Percentiles rank a stretch among this genome's conserved stretches.
Conservation (phyloP, 2,888 invertebrate species). For the Philereme vetulata region DNA sequence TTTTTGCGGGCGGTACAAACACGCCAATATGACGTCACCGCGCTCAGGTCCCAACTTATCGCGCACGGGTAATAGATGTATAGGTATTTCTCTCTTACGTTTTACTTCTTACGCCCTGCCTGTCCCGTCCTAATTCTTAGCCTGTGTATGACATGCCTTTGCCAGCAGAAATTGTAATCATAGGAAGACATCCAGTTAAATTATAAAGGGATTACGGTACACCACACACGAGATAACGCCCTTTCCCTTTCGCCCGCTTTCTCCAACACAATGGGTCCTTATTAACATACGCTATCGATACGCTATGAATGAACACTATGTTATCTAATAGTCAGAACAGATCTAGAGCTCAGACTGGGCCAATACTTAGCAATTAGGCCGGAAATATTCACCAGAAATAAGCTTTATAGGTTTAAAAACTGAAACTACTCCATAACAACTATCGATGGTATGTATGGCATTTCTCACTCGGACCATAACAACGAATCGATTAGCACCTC, state of each 20-base stretch:
- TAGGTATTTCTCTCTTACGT: no score
- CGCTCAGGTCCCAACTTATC: no score
- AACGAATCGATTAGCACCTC: no score
- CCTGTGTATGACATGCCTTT: not conserved
- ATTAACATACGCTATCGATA: constrained; percentile 41
- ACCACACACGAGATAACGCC: constrained; percentile 30
- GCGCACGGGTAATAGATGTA: no score
- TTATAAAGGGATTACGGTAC: constrained; percentile 23
- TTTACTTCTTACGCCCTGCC: no score
- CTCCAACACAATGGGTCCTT: constrained; percentile 36
- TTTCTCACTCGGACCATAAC: no score
- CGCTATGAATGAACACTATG: constrained; percentile 27
- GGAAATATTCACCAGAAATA: no score
- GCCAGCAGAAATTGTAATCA: not conserved
- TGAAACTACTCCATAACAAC: no score
- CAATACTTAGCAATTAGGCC: constrained; percentile 1
- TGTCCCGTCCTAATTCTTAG: not conserved
- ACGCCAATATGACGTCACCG: no score
- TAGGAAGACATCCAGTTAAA: constrained; percentile 5
- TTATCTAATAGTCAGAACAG: constrained; percentile 18
- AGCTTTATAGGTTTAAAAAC: no score
- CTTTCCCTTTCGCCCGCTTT: constrained; percentile 42
- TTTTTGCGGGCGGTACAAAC: no score
- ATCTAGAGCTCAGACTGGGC: constrained; percentile 15
- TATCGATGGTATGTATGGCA: no score